These are phyloP conservation scores for Okamejei kenojei DNA, from an alignment of 2,797 vertebrate species.

Conservation along the genomic window DNA sequence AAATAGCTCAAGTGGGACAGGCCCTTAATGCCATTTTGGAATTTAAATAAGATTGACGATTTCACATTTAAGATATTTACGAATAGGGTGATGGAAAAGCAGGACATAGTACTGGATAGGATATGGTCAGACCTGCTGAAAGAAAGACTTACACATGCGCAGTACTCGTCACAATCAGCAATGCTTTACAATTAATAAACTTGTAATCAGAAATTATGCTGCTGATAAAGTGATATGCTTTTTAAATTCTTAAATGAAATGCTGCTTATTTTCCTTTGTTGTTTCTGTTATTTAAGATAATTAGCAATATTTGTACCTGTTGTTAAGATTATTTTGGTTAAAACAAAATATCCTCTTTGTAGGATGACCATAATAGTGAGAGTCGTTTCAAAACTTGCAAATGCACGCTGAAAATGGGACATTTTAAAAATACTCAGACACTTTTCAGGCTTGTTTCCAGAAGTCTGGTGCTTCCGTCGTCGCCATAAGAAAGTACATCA, in stretches of 20 bases:
- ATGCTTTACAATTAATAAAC: background rate
- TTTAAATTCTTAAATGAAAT: background rate
- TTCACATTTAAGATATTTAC: background rate
- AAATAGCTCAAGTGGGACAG: too few relatives aligned
- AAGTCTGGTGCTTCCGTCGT: slow-evolving; percentile 77
- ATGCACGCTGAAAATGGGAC: background rate
- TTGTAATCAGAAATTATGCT: background rate
- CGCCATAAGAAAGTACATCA: slow-evolving; percentile 83
- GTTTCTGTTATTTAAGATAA: background rate
- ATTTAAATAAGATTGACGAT: background rate
- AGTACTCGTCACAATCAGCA: too few relatives aligned
- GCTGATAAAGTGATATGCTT: too few relatives aligned
- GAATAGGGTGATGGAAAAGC: background rate
- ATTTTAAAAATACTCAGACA: slow-evolving; percentile 1
- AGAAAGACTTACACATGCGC: too few relatives aligned
- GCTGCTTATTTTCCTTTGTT: background rate
- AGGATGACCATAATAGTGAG: background rate
- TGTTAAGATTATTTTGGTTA: slow-evolving; percentile 38
- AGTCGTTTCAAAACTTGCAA: background rate
- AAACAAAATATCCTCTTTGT: slow-evolving; percentile 38
- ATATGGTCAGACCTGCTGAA: background rate
- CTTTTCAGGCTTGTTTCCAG: slow-evolving; percentile 76
- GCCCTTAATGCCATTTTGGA: background rate
- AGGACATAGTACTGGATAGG: background rate
- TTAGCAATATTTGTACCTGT: slow-evolving; percentile 10